These are phyloP conservation scores for Triops cancriformis DNA, from an alignment of 1,140 invertebrate species.

Conservation along the genomic window DNA sequence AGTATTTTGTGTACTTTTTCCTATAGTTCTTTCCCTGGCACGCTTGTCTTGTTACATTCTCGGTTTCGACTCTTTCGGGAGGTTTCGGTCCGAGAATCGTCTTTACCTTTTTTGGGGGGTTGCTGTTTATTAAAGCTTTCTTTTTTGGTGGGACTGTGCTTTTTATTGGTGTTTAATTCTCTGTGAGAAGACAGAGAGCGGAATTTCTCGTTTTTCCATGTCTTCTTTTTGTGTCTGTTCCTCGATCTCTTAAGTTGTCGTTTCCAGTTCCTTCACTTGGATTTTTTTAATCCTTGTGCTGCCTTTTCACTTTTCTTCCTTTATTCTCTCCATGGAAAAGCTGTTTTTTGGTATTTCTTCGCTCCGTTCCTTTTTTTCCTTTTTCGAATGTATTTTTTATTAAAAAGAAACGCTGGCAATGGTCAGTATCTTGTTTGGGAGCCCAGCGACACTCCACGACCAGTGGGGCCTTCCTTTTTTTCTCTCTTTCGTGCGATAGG, in stretches of 20 bases:
- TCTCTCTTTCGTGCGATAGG: neutral
- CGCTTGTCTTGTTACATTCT: too few species aligned
- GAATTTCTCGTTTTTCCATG: neutral
- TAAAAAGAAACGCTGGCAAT: slow-evolving; percentile 13
- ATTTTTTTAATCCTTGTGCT: neutral
- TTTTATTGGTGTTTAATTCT: neutral
- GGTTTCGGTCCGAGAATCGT: too few species aligned
- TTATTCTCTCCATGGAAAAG: neutral
- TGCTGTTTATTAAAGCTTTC: neutral
- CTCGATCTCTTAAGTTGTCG: neutral
- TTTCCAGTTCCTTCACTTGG: neutral
- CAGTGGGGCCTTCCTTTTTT: neutral
- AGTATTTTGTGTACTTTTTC: slow-evolving; percentile 30
- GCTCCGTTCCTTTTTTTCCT: neutral
- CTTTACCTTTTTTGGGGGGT: neutral
- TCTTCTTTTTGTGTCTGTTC: neutral
- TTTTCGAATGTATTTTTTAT: neutral
- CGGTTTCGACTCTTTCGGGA: too few species aligned
- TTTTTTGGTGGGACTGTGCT: neutral
- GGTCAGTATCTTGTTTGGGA: neutral
- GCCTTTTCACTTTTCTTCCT: neutral
- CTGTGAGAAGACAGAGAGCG: neutral
- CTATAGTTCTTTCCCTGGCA: neutral
- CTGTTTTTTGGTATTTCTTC: neutral
- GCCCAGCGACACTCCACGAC: neutral